Evolutionary conservation across 2,113 vertebrate genomes (phyloP).

Genomic region (Theristicus caerulescens): DNA sequence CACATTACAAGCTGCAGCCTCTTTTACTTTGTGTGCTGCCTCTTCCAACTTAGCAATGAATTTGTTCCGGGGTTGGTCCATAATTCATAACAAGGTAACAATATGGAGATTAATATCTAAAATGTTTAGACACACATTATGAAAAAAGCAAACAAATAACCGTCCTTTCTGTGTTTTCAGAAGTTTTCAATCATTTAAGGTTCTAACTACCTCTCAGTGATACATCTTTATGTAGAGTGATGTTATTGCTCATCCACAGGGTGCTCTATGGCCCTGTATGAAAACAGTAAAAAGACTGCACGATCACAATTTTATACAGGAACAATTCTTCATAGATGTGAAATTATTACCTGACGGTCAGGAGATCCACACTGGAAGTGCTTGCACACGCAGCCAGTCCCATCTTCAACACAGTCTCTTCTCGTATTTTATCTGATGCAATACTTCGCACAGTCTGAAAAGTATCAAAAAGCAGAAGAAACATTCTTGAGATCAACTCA

Average conservation of each 20-base stretch:
- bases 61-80: background rate
- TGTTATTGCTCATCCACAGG: background rate
- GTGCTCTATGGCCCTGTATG: accelerated
- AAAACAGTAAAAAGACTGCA: background rate
- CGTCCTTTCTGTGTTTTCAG: background rate
- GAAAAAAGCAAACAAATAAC: background rate
- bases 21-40: background rate
- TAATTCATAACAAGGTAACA: background rate
- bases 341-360: background rate
- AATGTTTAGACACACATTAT: background rate
- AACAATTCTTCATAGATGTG: background rate
- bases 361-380: background rate
- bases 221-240: background rate
- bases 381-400: background rate
- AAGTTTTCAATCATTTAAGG: background rate
- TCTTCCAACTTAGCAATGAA: background rate
- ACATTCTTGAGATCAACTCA: background rate
- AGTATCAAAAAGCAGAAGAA: background rate
- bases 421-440: background rate
- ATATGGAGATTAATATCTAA: background rate
- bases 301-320: background rate
- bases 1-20: background rate
- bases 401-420: background rate
- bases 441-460: background rate
- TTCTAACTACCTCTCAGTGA: background rate